Evolutionary conservation across 2,797 vertebrate genomes (phyloP).

Genomic region (Dipus sagitta): DNA sequence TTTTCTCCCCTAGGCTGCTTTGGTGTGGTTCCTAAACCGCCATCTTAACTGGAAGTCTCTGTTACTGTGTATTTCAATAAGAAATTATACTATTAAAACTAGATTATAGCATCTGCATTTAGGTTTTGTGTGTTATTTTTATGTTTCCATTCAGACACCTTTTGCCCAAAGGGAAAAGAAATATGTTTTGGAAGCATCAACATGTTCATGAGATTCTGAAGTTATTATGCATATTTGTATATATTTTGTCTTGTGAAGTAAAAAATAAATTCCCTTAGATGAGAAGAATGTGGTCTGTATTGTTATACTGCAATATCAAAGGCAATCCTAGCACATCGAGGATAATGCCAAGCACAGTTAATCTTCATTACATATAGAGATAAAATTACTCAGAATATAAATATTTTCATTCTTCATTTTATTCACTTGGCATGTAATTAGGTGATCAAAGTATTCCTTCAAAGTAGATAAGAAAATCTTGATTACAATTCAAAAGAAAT

Average conservation of each 20-base stretch:
- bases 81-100: constrained; percentile 27
- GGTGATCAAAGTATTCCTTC: constrained; percentile 5
- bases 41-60: no score
- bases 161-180: neutral
- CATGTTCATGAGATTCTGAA: neutral
- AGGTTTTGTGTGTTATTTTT: neutral
- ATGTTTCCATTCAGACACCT: constrained; percentile 35
- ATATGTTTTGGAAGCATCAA: constrained; percentile 11
- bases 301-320: constrained; percentile 46
- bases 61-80: neutral
- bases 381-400: constrained; percentile 12
- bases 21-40: no score
- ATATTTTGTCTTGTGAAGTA: constrained; percentile 22
- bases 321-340: neutral
- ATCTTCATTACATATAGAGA: constrained; percentile 38
- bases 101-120: neutral
- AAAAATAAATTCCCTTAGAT: constrained; percentile 33
- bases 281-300: neutral
- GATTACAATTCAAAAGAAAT: constrained; percentile 49
- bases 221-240: constrained; percentile 36
- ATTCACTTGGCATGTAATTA: constrained; percentile 40
- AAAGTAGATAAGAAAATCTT: constrained; percentile 30
- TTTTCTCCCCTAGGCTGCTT: no score
- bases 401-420: constrained; percentile 51
- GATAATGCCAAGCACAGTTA: constrained; percentile 23